A percentile compares a stretch with the other conserved stretches of the same genome.
Evolutionary conservation across 2,888 invertebrate species (phyloP).

Genomic region (Drosophila prostipennis): DNA sequence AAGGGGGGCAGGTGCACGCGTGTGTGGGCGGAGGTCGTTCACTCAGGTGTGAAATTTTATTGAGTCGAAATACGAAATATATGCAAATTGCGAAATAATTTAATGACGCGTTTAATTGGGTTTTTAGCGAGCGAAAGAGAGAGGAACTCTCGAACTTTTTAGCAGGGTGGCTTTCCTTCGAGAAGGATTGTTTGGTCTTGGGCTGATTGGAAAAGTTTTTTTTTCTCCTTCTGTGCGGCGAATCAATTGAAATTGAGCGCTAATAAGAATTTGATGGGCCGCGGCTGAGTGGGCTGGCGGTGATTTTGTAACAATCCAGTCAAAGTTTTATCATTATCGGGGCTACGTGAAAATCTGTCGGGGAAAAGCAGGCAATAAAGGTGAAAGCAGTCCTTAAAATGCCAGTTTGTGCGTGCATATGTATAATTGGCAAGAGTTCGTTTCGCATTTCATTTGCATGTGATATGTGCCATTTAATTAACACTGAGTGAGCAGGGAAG

Average conservation of each 20-base stretch:
- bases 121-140: conserved; percentile 67
- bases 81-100: conserved; percentile 79
- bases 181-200: conserved; percentile 65
- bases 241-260: conserved; percentile 78
- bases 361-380: conserved; percentile 9
- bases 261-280: conserved; percentile 79
- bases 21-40: conserved; percentile 44
- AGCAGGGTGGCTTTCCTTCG: conserved; percentile 2
- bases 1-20: conserved; percentile 34
- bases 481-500: background rate
- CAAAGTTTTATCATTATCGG: conserved; percentile 75
- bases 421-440: conserved; percentile 21
- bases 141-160: conserved; percentile 33
- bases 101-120: conserved; percentile 79
- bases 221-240: conserved; percentile 42
- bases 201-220: conserved; percentile 74
- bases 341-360: conserved; percentile 44
- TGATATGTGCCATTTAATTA: conserved; percentile 29
- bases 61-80: conserved; percentile 78
- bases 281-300: conserved; percentile 44
- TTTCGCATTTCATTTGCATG: conserved; percentile 30
- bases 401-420: background rate
- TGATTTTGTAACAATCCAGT: conserved; percentile 52
- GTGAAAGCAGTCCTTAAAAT: conserved; percentile 4
- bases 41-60: conserved; percentile 77